phyloP scores from a whole-genome alignment of 64 coral and sea anemone genomes.

The Dendrophyllia cribrosa region DNA sequence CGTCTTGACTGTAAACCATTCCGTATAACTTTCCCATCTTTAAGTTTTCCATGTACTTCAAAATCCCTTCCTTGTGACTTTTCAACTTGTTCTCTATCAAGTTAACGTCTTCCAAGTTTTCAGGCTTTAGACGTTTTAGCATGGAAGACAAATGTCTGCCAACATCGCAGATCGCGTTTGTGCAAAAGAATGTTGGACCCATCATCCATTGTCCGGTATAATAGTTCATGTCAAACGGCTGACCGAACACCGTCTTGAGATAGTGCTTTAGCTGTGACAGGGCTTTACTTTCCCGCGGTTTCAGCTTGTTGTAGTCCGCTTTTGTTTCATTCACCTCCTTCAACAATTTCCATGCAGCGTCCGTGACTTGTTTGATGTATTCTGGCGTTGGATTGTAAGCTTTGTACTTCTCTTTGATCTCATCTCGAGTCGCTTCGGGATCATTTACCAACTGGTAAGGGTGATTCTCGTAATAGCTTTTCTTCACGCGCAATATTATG shows the following conservation, averaged over 20 bases:
- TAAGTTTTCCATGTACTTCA: slow-evolving; percentile 43
- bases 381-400: slow-evolving; percentile 23
- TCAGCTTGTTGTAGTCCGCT: slow-evolving; percentile 11
- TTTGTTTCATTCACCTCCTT: slow-evolving; percentile 22
- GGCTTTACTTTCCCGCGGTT: slow-evolving; percentile 38
- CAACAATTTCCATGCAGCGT: neutral
- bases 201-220: slow-evolving; percentile 68
- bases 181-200: slow-evolving; percentile 34
- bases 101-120: slow-evolving; percentile 33
- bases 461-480: slow-evolving; percentile 23
- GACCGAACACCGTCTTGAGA: slow-evolving; percentile 31
- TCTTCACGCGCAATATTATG: slow-evolving; percentile 15
- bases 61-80: slow-evolving; percentile 35
- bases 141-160: slow-evolving; percentile 33
- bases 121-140: slow-evolving; percentile 36
- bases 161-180: slow-evolving; percentile 11
- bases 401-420: neutral
- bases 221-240: slow-evolving; percentile 43
- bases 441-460: slow-evolving; percentile 29
- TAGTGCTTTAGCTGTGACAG: slow-evolving; percentile 14
- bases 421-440: slow-evolving; percentile 24
- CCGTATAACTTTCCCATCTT: slow-evolving; percentile 23
- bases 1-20: slow-evolving; percentile 55
- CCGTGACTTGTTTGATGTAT: slow-evolving; percentile 8
- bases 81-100: slow-evolving; percentile 28